A percentile compares a stretch with the other conserved stretches of the same genome.
Conservation (phyloP, 2,888 invertebrate species). For the Polyploca ridens region DNA sequence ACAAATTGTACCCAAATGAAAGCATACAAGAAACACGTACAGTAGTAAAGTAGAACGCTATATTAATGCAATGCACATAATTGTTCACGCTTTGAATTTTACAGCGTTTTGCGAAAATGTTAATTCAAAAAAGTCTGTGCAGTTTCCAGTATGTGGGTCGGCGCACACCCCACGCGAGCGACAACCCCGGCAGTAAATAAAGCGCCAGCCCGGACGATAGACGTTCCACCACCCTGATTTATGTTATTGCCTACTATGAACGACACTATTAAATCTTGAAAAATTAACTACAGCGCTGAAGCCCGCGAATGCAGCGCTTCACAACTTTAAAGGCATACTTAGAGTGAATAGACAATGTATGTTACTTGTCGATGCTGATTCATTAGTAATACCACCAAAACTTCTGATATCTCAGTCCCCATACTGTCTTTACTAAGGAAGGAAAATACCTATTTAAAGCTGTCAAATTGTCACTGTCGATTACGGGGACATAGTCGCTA, state of each 20-base stretch:
- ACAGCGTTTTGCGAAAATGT: constrained; percentile 26
- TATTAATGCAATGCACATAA: constrained; percentile 38
- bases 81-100: constrained; percentile 34
- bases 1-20: background rate
- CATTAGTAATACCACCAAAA: no score
- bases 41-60: constrained; percentile 15
- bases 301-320: background rate
- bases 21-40: background rate
- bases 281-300: constrained; percentile 40
- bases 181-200: constrained; percentile 46
- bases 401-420: no score
- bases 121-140: constrained; percentile 20
- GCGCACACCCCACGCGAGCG: constrained; percentile 17
- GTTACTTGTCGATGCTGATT: no score
- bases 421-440: no score
- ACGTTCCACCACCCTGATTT: constrained; percentile 53
- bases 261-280: constrained; percentile 51
- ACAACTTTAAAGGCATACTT: no score
- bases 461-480: no score
- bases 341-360: background rate
- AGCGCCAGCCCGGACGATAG: constrained; percentile 46
- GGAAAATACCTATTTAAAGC: no score
- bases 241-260: constrained; percentile 55
- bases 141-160: constrained; percentile 18
- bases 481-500: no score